Evolutionary conservation across 2,113 vertebrate species (phyloP).

Genomic region (Elachura formosa): DNA sequence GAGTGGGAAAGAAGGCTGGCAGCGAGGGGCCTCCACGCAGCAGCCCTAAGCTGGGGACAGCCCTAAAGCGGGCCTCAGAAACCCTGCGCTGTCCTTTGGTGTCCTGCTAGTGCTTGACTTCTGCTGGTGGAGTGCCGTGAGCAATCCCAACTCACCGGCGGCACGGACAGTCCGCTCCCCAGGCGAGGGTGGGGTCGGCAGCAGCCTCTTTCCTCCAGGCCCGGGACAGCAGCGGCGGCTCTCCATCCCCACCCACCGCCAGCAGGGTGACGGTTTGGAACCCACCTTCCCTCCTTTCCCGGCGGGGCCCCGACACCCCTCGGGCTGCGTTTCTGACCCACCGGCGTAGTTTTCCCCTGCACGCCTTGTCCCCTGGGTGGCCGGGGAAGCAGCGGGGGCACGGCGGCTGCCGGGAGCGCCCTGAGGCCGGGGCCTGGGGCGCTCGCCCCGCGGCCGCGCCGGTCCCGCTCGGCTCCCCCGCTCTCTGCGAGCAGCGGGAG

Average conservation of each 20-base stretch:
- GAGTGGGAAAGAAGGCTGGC: neutral
- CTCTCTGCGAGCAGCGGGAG: neutral
- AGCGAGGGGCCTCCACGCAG: rapidly evolving
- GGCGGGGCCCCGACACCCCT: too few species aligned
- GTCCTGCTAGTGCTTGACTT: neutral
- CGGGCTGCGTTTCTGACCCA: neutral
- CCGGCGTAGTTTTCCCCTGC: too few species aligned
- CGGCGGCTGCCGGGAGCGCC: neutral
- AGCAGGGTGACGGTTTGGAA: rapidly evolving
- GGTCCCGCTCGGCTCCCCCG: neutral
- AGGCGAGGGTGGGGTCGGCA: neutral
- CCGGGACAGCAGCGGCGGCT: neutral
- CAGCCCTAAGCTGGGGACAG: neutral
- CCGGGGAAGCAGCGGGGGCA: neutral
- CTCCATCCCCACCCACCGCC: rapidly evolving
- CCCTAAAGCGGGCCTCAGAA: neutral
- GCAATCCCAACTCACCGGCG: rapidly evolving
- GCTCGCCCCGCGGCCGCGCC: neutral
- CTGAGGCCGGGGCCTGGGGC: neutral
- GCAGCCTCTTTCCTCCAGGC: neutral
- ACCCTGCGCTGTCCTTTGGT: neutral
- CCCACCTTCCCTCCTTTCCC: neutral
- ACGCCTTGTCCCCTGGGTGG: neutral
- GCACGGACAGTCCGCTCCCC: neutral
- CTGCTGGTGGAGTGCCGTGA: rapidly evolving